Evolutionary conservation across 2,113 vertebrate genomes (phyloP), one percentile per base, ranked within the genome.

Genomic region (Hystrix brachyura): DNA sequence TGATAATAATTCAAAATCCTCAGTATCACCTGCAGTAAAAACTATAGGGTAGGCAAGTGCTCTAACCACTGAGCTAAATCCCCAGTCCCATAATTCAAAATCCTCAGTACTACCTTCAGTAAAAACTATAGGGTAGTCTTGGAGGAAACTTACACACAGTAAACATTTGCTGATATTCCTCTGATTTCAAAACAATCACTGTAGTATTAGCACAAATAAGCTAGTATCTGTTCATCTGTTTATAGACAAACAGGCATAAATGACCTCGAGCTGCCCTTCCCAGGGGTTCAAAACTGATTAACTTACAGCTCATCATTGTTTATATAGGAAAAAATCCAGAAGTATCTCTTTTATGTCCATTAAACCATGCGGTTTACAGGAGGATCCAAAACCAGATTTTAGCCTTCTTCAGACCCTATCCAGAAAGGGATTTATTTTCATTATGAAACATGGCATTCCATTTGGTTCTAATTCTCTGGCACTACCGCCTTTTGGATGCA

Each of bases 401-500:
- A 62, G 3, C 34, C 71, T 29, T 89, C 59, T 34, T 43, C n/a
- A 69, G 32, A 92, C 53, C 7, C 21, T 27, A 46, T 65, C 27
- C n/a, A 88, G 62, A 88, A 57, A 67, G 5, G 62, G 23, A 72
- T 93, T 95, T 91, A 59, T 78, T 95, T 82, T 95, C 80, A 82
- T 57, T 80, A n/a, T 43, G 72, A 89, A 95, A 92, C 67, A 65
- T 21, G 48, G 48, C 21, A 38, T 95, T 87, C 85, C 74, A 90
- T 86, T 95, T 94, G 79, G 65, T 71, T 51, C 65, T 95, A 65
- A 95, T 64, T 97, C 32, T 82, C 78, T 86, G 46, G 59, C 88
- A 89, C 84, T 51, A 32, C 64, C 43, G 67, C 59, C 27, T 90
- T 81, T 95, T 88, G 84, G n/a, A 85, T 34, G 6, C 7, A 25